Base-by-base conservation (phyloP, 2,113 vertebrate genomes). In the Amazona vittata region DNA sequence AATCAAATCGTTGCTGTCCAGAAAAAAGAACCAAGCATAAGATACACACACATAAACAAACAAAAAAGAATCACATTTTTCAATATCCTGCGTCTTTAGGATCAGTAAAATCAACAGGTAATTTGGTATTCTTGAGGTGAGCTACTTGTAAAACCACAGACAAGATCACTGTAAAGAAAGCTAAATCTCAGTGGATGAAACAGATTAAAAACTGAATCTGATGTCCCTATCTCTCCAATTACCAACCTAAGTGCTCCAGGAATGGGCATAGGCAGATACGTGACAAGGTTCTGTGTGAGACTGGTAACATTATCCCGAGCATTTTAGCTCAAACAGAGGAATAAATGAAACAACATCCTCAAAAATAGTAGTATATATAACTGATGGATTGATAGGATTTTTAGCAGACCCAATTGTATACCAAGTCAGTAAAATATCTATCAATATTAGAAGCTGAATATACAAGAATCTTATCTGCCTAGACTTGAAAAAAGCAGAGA, bases 361-460 rank as follows among this genome's bases (percentile, higher is more conserved):
- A 76, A 50, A 70, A 84, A 89, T 86, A 74, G 29, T 12, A 85
- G 20, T 76, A 59, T 8, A 22, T 70, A 4, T 43, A 78, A 50
- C 68, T 77, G 76, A 86, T 81, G 8, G 15, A 9, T 21, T 39
- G 63, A 91, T 39, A 81, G 53, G 85, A 92, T 80, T 96, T 90
- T 81, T 91, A 93, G 73, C 77, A 91, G 64, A 95, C 86, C 31
- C 49, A 79, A 78, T 70, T 74, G 63, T 80, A 88, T 31, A 84
- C 24, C 21, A 70, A 90, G 60, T 67, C 63, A 47, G 39, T 70
- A 83, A 94, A 93, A 93, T 81, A 86, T 31, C 26, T 69, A 81
- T 86, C 79, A 70, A 52, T 20, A 11, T 78, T 92, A 83, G 64
- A 94, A 87, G 55, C 39, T 86, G 90, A 85, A 93, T 70, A 83